Conservation (phyloP, 2,888 invertebrate genomes). For the Phortica magna region DNA sequence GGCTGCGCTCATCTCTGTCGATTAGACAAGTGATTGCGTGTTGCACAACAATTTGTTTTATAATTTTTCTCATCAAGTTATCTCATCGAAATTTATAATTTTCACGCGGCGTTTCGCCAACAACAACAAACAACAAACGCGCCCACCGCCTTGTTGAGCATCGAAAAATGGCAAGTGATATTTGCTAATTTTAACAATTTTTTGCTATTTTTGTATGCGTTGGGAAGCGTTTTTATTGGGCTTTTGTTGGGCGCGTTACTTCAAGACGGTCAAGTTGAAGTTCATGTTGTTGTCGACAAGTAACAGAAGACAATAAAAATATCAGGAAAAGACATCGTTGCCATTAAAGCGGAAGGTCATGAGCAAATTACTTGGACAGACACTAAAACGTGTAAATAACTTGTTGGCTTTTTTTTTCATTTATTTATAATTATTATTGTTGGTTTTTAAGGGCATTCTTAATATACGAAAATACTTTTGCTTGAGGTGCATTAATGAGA, state of each 20-base stretch:
- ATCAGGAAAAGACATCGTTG: not conserved
- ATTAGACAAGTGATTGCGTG: not conserved
- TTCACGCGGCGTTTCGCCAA: not conserved
- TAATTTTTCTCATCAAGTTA: too few species aligned
- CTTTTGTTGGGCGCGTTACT: slow-evolving; percentile 1
- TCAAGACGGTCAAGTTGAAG: slow-evolving; percentile 61
- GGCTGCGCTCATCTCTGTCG: not conserved
- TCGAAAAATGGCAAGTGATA: slow-evolving; percentile 41
- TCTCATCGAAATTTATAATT: slow-evolving; percentile 24
- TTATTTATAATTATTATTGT: too few species aligned
- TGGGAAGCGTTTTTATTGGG: slow-evolving; percentile 2
- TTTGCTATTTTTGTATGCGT: slow-evolving; percentile 38
- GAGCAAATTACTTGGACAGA: too few species aligned
- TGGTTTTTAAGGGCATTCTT: too few species aligned
- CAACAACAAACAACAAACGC: not conserved
- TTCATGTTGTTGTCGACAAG: slow-evolving; percentile 22
- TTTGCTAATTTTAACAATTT: slow-evolving; percentile 44
- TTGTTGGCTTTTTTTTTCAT: too few species aligned
- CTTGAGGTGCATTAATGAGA: too few species aligned
- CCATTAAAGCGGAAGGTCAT: slow-evolving; percentile 34
- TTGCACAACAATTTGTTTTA: slow-evolving; percentile 8
- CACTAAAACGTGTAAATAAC: too few species aligned
- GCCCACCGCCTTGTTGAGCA: not conserved
- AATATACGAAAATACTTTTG: too few species aligned
- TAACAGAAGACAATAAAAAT: not conserved